phyloP scores from a whole-genome alignment of 2,113 vertebrate species.

The Pavo muticus region DNA sequence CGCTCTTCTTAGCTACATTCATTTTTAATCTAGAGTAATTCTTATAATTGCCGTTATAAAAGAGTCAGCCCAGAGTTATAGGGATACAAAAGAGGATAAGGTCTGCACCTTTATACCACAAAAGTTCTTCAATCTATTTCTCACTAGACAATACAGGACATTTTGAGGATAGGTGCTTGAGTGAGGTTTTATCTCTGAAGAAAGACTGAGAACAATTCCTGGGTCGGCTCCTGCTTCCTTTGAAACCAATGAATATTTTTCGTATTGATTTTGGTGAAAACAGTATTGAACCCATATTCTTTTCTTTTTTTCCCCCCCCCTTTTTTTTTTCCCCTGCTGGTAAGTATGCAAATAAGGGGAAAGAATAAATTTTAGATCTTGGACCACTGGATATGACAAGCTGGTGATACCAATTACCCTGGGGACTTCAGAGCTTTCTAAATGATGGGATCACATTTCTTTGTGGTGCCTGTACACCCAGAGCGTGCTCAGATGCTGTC shows the following conservation, averaged over 20 bases:
- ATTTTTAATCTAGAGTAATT: neutral
- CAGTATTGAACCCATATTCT: neutral
- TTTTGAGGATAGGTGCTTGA: neutral
- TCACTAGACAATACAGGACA: neutral
- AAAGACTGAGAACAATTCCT: neutral
- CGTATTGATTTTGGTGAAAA: neutral
- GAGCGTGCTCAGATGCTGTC: slow-evolving; percentile 1
- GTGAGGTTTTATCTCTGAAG: neutral
- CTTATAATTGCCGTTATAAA: neutral
- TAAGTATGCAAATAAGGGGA: slow-evolving; percentile 9
- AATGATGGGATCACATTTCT: slow-evolving; percentile 55
- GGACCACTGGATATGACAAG: slow-evolving; percentile 49
- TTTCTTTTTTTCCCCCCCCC: neutral
- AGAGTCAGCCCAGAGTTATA: neutral
- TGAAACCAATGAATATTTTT: neutral
- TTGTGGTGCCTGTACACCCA: neutral
- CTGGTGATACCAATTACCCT: slow-evolving; percentile 59
- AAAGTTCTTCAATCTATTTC: neutral
- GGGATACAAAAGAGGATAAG: neutral
- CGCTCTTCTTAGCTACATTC: neutral
- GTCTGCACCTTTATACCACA: neutral
- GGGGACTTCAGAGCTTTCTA: slow-evolving; percentile 57
- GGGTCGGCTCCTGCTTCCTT: neutral
- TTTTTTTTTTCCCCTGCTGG: neutral
- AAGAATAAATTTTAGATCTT: slow-evolving; percentile 42